A percentile compares a stretch with the other conserved stretches of the same genome.
These are phyloP conservation scores for Rutilus rutilus DNA, from an alignment of 2,113 vertebrate species.

Conservation along the genomic window DNA sequence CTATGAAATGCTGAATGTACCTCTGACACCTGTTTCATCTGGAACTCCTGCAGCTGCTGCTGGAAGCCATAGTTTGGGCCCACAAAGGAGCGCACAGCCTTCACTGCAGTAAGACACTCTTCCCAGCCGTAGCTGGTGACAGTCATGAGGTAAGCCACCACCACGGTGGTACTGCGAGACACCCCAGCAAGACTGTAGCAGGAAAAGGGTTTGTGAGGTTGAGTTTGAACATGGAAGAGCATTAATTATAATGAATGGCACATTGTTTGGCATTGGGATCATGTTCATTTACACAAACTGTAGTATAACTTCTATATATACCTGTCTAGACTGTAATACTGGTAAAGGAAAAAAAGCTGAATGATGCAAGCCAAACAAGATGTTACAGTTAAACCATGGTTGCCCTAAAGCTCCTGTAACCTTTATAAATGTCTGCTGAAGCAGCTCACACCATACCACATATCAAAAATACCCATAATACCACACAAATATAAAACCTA, in stretches of 20 bases:
- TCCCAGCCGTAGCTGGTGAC: constrained; percentile 85
- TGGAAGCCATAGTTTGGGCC: constrained; percentile 88
- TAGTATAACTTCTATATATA: background rate
- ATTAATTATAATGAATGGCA: background rate
- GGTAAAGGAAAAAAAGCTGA: background rate
- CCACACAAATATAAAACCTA: constrained; percentile 64
- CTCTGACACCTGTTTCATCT: constrained; percentile 80
- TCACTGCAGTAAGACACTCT: constrained; percentile 84
- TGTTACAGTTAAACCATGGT: background rate
- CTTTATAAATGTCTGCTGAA: background rate
- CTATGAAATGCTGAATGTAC: constrained; percentile 64
- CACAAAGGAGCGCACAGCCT: constrained; percentile 79
- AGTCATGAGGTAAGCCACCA: constrained; percentile 91
- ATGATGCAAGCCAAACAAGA: background rate
- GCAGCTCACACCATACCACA: background rate
- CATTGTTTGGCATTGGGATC: background rate
- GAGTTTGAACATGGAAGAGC: background rate
- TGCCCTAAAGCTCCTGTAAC: constrained; percentile 9
- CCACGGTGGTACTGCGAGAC: constrained; percentile 86
- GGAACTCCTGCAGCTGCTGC: constrained; percentile 87
- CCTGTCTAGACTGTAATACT: background rate
- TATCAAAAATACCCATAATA: background rate
- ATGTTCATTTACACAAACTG: background rate
- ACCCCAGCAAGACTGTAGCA: constrained; percentile 84
- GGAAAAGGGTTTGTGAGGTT: background rate